A percentile compares a stretch with the other conserved stretches of the same genome.
Conservation (phyloP, 2,113 vertebrate species). For the Dissostichus mawsoni region DNA sequence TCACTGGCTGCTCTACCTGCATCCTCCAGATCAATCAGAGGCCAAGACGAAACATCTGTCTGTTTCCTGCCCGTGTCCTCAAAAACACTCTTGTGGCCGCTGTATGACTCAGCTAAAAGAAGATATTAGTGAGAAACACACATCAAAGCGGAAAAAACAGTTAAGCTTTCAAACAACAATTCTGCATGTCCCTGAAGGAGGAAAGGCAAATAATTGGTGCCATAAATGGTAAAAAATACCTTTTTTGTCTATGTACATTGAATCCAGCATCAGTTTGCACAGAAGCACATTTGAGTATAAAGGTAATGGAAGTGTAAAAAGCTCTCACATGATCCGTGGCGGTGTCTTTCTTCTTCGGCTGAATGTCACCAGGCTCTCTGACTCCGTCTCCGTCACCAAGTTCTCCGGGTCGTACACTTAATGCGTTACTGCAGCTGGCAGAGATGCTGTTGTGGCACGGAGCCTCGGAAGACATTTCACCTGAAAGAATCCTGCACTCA, state of each 20-base stretch:
- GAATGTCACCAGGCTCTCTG: constrained; percentile 11
- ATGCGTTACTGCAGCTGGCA: not conserved
- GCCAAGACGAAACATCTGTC: constrained; percentile 75
- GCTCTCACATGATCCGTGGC: constrained; percentile 35
- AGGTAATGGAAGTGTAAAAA: not conserved
- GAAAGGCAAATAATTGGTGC: not conserved
- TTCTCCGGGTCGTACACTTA: not conserved
- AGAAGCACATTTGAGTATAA: not conserved
- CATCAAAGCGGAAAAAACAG: not conserved
- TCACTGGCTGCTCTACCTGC: constrained; percentile 38
- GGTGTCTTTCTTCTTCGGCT: constrained; percentile 21
- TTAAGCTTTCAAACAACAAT: not conserved
- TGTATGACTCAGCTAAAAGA: constrained; percentile 48
- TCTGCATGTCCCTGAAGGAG: not conserved
- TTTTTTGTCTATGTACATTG: not conserved
- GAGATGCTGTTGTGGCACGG: not conserved
- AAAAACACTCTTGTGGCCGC: constrained; percentile 67
- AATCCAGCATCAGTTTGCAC: not conserved
- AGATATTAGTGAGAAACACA: not conserved
- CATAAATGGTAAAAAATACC: not conserved
- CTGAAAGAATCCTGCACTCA: constrained; percentile 32
- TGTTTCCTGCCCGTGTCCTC: constrained; percentile 82
- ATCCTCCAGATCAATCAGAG: constrained; percentile 77
- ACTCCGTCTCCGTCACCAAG: constrained; percentile 10
- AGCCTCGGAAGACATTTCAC: constrained; percentile 27